phyloP scores from a whole-genome alignment of 2,797 vertebrate genomes.

The Pseudomugil gertrudae region DNA sequence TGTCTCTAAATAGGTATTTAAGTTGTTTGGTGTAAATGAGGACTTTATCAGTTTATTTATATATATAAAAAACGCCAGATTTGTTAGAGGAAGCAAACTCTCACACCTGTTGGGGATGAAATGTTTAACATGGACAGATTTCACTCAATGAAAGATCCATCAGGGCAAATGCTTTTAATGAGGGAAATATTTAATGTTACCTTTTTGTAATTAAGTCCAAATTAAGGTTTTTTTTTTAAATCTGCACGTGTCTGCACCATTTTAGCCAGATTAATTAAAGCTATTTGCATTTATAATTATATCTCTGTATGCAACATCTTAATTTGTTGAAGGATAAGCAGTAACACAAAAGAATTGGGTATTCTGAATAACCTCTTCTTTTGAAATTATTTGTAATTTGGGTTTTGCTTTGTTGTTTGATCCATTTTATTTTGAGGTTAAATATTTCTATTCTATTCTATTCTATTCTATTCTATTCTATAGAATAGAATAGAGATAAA shows the following conservation, averaged over 20 bases:
- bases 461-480: too few species aligned
- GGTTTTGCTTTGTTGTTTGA: background rate
- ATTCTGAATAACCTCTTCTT: background rate
- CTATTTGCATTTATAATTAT: too few species aligned
- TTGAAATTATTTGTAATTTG: too few species aligned
- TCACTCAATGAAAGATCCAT: too few species aligned
- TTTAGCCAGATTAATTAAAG: too few species aligned
- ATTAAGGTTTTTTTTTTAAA: too few species aligned
- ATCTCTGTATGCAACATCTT: background rate
- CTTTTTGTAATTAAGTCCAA: too few species aligned
- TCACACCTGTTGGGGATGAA: conserved; percentile 17
- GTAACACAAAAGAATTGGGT: background rate
- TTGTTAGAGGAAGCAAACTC: background rate
- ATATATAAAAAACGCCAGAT: background rate
- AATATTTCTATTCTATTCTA: too few species aligned
- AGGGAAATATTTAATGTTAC: too few species aligned
- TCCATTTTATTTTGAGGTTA: background rate
- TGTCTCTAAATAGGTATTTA: background rate
- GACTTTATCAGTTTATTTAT: background rate
- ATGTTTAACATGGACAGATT: background rate
- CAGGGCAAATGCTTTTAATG: background rate
- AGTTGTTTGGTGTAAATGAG: background rate
- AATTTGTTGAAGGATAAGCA: background rate
- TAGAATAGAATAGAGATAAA: too few species aligned
- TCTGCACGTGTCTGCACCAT: too few species aligned